Evolutionary conservation across 2,113 vertebrate genomes (phyloP).

Genomic region (Neoarius graeffei): DNA sequence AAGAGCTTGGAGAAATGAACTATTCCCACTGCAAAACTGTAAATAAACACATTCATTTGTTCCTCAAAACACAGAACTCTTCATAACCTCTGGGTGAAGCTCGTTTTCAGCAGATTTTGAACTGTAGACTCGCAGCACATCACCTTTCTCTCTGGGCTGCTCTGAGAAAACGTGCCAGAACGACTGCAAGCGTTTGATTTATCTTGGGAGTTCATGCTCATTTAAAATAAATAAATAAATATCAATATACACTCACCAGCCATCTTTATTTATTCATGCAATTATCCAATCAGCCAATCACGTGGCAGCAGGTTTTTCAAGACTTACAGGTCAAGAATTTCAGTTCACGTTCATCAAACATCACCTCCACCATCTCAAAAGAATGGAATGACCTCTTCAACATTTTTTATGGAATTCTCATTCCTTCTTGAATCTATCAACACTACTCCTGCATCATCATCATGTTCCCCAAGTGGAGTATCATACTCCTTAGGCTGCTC

Average conservation of each 20-base stretch:
- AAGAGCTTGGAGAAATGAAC: not conserved
- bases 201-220: not conserved
- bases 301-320: not conserved
- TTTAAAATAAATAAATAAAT: not conserved
- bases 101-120: not conserved
- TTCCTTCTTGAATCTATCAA: too few species aligned
- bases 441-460: too few species aligned
- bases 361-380: not conserved
- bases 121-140: not conserved
- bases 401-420: too few species aligned
- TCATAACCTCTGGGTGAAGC: not conserved
- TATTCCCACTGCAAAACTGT: not conserved
- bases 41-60: not conserved
- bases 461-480: too few species aligned
- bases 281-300: not conserved
- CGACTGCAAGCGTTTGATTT: not conserved
- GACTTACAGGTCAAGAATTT: not conserved
- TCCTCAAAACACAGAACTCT: not conserved
- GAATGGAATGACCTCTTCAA: too few species aligned
- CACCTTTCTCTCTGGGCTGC: not conserved
- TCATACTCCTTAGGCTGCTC: too few species aligned
- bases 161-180: not conserved
- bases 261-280: not conserved
- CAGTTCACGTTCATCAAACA: not conserved
- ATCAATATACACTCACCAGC: not conserved